Evolutionary conservation across 2,113 vertebrate genomes (phyloP).

Genomic region (Sitta europaea): DNA sequence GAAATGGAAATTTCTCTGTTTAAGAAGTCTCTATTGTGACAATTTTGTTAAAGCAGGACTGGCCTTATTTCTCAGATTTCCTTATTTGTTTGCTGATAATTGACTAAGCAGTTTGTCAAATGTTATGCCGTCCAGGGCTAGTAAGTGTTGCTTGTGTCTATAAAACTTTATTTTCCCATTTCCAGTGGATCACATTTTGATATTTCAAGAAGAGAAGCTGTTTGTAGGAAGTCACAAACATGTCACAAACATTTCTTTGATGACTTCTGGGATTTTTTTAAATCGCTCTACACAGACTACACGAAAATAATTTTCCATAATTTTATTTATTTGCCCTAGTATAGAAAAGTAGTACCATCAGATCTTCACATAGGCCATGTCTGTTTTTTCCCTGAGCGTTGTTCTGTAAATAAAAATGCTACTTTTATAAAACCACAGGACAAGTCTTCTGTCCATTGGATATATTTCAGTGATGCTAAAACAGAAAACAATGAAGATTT

Average conservation of each 20-base stretch:
- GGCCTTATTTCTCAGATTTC: background rate
- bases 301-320: background rate
- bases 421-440: background rate
- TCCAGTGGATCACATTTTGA: background rate
- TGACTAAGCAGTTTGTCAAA: background rate
- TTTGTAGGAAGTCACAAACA: background rate
- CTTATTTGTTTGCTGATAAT: background rate
- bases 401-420: background rate
- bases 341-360: background rate
- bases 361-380: background rate
- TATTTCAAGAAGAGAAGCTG: background rate
- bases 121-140: background rate
- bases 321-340: background rate
- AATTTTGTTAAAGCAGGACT: background rate
- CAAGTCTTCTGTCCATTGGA: accelerated
- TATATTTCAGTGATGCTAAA: background rate
- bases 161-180: background rate
- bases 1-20: background rate
- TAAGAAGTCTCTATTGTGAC: background rate
- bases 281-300: background rate
- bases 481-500: background rate
- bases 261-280: background rate
- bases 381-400: background rate
- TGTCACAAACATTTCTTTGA: background rate
- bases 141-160: background rate